Percentiles rank a stretch among this genome's conserved stretches.
phyloP scores from a whole-genome alignment of 2,888 invertebrate species.

The Metallyticus violacea region DNA sequence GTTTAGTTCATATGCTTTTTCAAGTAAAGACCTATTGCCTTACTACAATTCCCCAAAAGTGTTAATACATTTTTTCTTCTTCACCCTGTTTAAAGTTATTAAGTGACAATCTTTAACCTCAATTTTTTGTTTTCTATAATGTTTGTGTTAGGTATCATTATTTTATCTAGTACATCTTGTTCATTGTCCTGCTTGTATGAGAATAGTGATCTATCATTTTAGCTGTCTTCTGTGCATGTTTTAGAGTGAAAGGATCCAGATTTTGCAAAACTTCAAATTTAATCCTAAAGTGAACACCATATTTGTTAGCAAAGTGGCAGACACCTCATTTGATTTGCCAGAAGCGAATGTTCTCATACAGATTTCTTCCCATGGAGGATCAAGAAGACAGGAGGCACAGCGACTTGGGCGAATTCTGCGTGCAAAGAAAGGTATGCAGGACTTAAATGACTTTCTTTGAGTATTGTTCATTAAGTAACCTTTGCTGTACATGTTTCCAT shows the following conservation, averaged over 20 bases:
- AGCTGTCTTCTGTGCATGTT: constrained; percentile 23
- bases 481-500: too few relatives aligned
- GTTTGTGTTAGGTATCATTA: too few relatives aligned
- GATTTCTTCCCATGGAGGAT: constrained; percentile 98
- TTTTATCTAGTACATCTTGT: too few relatives aligned
- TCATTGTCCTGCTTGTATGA: background rate
- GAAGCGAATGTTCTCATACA: constrained; percentile 99
- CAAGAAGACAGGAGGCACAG: constrained; percentile 96
- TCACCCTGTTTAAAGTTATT: too few relatives aligned
- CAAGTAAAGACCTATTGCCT: too few relatives aligned
- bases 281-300: constrained; percentile 97
- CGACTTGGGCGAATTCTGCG: constrained; percentile 93
- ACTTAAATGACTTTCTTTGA: too few relatives aligned
- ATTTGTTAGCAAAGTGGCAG: constrained; percentile 99
- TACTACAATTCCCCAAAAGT: too few relatives aligned
- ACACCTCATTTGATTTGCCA: constrained; percentile 98
- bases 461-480: too few relatives aligned
- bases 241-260: constrained; percentile 93
- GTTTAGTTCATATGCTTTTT: too few relatives aligned
- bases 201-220: background rate
- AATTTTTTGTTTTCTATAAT: too few relatives aligned
- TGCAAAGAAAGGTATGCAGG: constrained; percentile 81
- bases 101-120: too few relatives aligned
- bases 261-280: constrained; percentile 97
- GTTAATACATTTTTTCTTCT: too few relatives aligned